Conservation (phyloP, 2,888 invertebrate genomes). For the Achlya flavicornis region DNA sequence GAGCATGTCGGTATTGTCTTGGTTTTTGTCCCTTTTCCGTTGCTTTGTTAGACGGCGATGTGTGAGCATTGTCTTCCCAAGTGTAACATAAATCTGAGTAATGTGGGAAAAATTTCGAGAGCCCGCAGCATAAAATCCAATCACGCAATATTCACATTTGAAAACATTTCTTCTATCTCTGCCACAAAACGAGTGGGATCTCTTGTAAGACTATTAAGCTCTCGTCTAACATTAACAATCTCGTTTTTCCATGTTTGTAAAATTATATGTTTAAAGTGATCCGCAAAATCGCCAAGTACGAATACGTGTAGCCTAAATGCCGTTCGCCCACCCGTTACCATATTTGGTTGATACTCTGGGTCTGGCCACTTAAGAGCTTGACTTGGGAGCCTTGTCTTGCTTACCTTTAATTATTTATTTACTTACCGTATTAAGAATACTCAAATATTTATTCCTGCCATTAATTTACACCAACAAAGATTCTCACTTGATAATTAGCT, state of each 20-base stretch:
- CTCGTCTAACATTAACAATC: slow-evolving; percentile 33
- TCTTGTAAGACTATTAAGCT: slow-evolving; percentile 1
- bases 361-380: slow-evolving; percentile 54
- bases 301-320: slow-evolving; percentile 61
- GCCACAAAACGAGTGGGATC: slow-evolving; percentile 23
- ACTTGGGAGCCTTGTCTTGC: slow-evolving; percentile 32
- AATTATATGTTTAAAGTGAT: slow-evolving; percentile 61
- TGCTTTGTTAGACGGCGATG: slow-evolving; percentile 49
- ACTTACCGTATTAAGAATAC: background rate
- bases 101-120: slow-evolving; percentile 11
- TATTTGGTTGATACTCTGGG: slow-evolving; percentile 58
- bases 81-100: background rate
- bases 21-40: slow-evolving; percentile 56
- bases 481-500: background rate
- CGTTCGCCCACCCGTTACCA: slow-evolving; percentile 72
- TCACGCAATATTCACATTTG: slow-evolving; percentile 10
- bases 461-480: background rate
- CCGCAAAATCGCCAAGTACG: slow-evolving; percentile 57
- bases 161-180: slow-evolving; percentile 10
- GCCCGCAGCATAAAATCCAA: background rate
- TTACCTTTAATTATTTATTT: slow-evolving; percentile 20
- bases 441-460: background rate
- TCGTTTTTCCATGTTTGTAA: slow-evolving; percentile 62
- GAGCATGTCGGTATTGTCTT: slow-evolving; percentile 60
- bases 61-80: slow-evolving; percentile 14